Evolutionary conservation across 2,888 invertebrate species (phyloP).

Genomic region (Nebria salina): DNA sequence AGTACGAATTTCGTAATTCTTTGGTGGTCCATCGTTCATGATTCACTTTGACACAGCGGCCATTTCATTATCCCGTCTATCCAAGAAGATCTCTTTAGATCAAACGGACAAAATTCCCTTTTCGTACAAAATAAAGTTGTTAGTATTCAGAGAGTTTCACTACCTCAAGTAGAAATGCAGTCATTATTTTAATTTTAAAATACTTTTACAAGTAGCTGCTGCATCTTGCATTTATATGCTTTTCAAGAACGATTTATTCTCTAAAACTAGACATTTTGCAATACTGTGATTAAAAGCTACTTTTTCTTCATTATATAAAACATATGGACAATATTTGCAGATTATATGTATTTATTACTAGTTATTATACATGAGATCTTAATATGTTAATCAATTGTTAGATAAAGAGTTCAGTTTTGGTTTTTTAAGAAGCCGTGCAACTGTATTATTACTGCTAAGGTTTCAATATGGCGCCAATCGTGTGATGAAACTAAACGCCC

Average conservation of each 20-base stretch:
- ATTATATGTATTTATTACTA: background rate
- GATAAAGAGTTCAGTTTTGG: background rate
- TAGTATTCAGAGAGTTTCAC: background rate
- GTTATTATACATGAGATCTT: background rate
- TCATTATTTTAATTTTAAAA: background rate
- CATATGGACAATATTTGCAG: background rate
- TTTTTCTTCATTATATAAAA: too few species aligned
- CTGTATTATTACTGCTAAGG: constrained; percentile 4
- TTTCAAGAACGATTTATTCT: background rate
- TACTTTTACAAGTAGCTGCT: background rate
- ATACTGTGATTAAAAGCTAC: background rate
- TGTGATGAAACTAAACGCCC: constrained; percentile 8
- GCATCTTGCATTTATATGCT: background rate
- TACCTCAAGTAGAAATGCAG: background rate
- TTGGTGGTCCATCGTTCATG: constrained; percentile 13
- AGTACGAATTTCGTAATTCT: constrained; percentile 1
- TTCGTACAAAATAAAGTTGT: constrained; percentile 9
- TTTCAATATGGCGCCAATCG: constrained; percentile 3
- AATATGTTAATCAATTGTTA: background rate
- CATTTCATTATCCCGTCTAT: background rate
- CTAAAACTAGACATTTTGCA: background rate
- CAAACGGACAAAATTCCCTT: constrained; percentile 14
- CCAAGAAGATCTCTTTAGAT: background rate
- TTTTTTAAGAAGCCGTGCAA: constrained; percentile 1
- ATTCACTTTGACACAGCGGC: constrained; percentile 6